Evolutionary conservation across 2,888 invertebrate genomes (phyloP).

Genomic region (Coelinius sp.): DNA sequence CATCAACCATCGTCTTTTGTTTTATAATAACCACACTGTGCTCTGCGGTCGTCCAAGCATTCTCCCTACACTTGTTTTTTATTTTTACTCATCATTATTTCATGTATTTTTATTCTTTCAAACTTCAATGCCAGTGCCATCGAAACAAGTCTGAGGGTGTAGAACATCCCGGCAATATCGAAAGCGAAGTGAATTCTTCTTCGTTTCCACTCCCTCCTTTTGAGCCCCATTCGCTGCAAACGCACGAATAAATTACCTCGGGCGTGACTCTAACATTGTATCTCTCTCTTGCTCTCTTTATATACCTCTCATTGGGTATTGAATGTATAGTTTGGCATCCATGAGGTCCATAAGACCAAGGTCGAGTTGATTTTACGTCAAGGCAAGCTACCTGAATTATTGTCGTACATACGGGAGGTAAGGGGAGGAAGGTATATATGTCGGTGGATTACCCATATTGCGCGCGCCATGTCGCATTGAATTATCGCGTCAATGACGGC

Average conservation of each 20-base stretch:
- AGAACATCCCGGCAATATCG: background rate
- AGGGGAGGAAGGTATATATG: background rate
- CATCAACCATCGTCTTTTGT: conserved; percentile 67
- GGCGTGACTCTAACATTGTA: conserved; percentile 34
- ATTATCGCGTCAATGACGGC: conserved; percentile 36
- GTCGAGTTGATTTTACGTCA: conserved; percentile 38
- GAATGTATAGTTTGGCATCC: conserved; percentile 27
- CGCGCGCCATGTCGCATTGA: conserved; percentile 32
- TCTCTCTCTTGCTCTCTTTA: conserved; percentile 14
- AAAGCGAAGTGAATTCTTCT: conserved; percentile 42
- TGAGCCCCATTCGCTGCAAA: conserved; percentile 44
- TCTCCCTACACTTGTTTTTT: conserved; percentile 10
- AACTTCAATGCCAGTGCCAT: conserved; percentile 38
- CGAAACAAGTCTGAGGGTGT: background rate
- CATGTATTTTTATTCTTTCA: conserved; percentile 4
- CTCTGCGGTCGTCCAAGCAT: conserved; percentile 28
- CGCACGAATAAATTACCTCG: conserved; percentile 57
- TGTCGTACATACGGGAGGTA: conserved; percentile 26
- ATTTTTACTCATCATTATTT: conserved; percentile 36
- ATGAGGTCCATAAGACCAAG: conserved; percentile 39
- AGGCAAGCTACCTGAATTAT: conserved; percentile 48
- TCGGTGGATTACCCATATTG: conserved; percentile 14
- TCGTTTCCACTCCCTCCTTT: conserved; percentile 26
- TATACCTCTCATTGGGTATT: conserved; percentile 24
- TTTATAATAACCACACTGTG: conserved; percentile 67